These are phyloP conservation scores for Polypedilum pembai DNA, from an alignment of 1,140 invertebrate species.

Conservation along the genomic window DNA sequence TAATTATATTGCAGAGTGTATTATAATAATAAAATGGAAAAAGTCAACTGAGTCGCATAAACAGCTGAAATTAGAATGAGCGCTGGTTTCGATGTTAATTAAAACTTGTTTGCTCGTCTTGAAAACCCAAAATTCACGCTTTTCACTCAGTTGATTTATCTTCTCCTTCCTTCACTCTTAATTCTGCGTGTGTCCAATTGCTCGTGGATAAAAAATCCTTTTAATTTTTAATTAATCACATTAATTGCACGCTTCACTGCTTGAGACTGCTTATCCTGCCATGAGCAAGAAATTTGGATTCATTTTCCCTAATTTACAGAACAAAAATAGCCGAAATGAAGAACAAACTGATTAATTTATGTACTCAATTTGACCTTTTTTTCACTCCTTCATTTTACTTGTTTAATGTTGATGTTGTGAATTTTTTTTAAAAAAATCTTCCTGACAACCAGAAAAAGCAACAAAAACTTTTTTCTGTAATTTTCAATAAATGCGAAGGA, in stretches of 20 bases:
- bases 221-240: background rate
- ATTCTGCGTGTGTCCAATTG: background rate
- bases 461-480: too few relatives aligned
- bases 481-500: too few relatives aligned
- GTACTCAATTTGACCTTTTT: too few relatives aligned
- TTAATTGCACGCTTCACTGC: constrained; percentile 16
- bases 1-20: background rate
- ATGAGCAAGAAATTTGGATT: too few relatives aligned
- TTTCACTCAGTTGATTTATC: background rate
- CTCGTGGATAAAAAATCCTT: background rate
- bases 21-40: background rate
- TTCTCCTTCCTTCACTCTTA: background rate
- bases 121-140: background rate
- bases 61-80: background rate
- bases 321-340: too few relatives aligned
- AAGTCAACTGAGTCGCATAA: background rate
- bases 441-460: too few relatives aligned
- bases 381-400: too few relatives aligned
- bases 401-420: too few relatives aligned
- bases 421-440: too few relatives aligned
- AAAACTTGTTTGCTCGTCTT: background rate
- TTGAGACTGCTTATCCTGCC: background rate
- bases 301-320: too few relatives aligned
- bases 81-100: background rate
- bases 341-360: too few relatives aligned